phyloP scores from a whole-genome alignment of 2,113 vertebrate species.

The Hippopotamus amphibius region DNA sequence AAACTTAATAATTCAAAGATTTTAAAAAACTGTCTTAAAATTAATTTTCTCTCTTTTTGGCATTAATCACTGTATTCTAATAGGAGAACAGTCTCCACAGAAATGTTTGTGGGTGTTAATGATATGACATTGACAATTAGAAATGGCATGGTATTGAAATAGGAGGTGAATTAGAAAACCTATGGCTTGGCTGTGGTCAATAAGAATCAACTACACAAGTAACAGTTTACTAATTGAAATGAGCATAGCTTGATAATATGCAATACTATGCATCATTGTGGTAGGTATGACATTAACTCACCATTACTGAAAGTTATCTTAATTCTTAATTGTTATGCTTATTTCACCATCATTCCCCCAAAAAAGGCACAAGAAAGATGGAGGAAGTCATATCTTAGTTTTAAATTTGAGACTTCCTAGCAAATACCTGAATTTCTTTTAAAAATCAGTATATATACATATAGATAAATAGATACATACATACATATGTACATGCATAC shows the following conservation, averaged over 20 bases:
- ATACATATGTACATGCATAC: neutral
- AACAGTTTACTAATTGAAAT: neutral
- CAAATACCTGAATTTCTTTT: neutral
- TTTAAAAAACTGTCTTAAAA: constrained; percentile 35
- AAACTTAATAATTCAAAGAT: constrained; percentile 38
- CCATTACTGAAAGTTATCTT: neutral
- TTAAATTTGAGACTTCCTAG: neutral
- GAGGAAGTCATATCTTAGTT: neutral
- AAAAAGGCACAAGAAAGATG: neutral
- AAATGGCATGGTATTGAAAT: neutral
- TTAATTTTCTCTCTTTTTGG: neutral
- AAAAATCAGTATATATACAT: neutral
- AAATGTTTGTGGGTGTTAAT: neutral
- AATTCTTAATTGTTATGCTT: neutral
- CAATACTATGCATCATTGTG: neutral
- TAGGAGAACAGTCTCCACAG: neutral
- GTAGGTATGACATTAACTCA: neutral
- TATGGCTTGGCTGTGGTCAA: neutral
- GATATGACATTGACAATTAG: neutral
- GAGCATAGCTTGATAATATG: neutral
- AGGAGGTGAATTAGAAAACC: neutral
- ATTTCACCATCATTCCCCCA: neutral
- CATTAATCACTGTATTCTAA: neutral
- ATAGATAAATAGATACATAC: neutral
- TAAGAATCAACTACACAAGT: neutral